Evolutionary conservation across 2,113 vertebrate species (phyloP).

Genomic region (Callionymus lyra): DNA sequence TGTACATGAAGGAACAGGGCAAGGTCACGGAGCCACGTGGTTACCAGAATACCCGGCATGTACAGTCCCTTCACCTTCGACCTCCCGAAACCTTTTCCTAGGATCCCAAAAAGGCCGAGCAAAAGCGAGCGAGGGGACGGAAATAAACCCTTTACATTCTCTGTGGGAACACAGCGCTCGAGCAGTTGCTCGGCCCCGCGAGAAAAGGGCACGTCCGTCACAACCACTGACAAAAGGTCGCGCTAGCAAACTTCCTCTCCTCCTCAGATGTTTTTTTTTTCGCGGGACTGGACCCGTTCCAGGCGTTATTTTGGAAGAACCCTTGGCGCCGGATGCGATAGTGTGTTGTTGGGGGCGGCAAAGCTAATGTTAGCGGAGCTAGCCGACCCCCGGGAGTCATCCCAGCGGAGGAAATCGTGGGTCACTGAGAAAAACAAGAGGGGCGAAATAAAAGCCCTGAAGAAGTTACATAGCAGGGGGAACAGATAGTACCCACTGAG

Average conservation of each 20-base stretch:
- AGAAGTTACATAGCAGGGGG: too few relatives aligned
- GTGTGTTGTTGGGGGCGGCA: slow-evolving; percentile 2
- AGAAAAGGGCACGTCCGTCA: not conserved
- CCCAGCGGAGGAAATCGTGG: too few relatives aligned
- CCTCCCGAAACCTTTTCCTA: slow-evolving; percentile 1
- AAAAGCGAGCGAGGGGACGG: not conserved
- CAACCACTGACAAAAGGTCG: not conserved
- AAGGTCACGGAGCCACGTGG: not conserved
- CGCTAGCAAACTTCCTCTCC: not conserved
- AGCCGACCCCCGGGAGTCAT: too few relatives aligned
- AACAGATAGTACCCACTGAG: too few relatives aligned
- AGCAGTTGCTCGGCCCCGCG: slow-evolving; percentile 15
- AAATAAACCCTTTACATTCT: slow-evolving; percentile 7
- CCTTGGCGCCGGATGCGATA: slow-evolving; percentile 2
- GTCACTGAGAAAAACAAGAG: too few relatives aligned
- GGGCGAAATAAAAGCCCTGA: too few relatives aligned
- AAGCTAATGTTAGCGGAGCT: not conserved
- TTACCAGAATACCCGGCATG: not conserved
- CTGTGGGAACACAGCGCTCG: not conserved
- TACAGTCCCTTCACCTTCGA: slow-evolving; percentile 4
- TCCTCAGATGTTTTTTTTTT: slow-evolving; percentile 2
- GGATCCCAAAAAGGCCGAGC: not conserved
- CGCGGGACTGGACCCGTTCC: slow-evolving; percentile 1
- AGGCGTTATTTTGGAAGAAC: slow-evolving; percentile 24
- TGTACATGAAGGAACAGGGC: not conserved